phyloP scores from a whole-genome alignment of 2,113 vertebrate genomes.

The Corapipo altera region DNA sequence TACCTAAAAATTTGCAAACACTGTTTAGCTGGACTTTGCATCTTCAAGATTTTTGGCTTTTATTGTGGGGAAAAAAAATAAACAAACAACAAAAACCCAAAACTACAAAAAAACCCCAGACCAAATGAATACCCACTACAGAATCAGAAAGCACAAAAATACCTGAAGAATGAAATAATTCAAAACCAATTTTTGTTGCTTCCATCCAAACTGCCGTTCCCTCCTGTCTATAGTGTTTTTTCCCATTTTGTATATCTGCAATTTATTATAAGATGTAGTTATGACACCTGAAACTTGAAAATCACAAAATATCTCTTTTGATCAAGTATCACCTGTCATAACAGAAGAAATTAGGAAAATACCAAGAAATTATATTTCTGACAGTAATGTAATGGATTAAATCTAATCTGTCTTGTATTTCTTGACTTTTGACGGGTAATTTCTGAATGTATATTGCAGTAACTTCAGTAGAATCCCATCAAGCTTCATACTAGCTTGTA shows the following conservation, averaged over 20 bases:
- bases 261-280: background rate
- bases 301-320: background rate
- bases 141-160: background rate
- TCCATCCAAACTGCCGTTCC: background rate
- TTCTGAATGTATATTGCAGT: background rate
- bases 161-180: background rate
- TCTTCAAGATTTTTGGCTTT: background rate
- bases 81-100: background rate
- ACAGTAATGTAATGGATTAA: background rate
- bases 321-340: background rate
- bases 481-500: background rate
- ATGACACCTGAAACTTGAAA: background rate
- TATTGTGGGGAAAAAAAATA: background rate
- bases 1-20: background rate
- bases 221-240: background rate
- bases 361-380: background rate
- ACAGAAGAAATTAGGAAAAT: background rate
- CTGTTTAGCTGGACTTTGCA: background rate
- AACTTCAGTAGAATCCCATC: background rate
- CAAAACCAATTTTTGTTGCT: background rate
- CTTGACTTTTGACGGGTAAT: background rate
- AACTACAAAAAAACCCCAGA: background rate
- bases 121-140: background rate
- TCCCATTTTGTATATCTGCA: background rate
- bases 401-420: background rate